Evolutionary conservation across 2,888 invertebrate genomes (phyloP), one percentile per base, ranked within the genome.

Genomic region (Nemotelus nigrinus): DNA sequence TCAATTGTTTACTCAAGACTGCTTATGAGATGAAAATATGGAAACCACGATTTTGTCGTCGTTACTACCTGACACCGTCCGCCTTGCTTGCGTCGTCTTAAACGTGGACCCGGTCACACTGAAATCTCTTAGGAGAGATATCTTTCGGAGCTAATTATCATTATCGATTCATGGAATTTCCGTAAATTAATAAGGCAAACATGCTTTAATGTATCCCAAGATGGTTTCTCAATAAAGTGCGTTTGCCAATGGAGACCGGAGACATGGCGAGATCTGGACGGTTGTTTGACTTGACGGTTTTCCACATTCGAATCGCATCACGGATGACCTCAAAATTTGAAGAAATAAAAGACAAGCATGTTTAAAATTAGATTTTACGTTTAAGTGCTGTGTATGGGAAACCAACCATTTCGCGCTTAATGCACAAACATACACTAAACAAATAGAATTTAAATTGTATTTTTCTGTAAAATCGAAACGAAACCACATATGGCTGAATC

Each of bases 131-230:
- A 41, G 50, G 74, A 74, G 74, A 74, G 74, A 74, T 74, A 63
- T 74, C 63, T 74, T 60, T 74, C 47, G 47, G 76, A 72, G 76
- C 76, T 79, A 79, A 79, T 79, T 79, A 79, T 78, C 79, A 79
- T 79, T 79, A 79, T 79, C 77, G 76, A 78, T 79, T 79, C 78
- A 72, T 76, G 78, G 79, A 79, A 79, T 79, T 79, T 79, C 64
- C 71, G 76, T 78, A 79, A 79, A 79, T 79, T 79, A 67, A 79
- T 63, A 74, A 79, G 76, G 79, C 74, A 79, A 79, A 79, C 78
- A 79, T 76, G 78, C 68, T 79, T 79, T 79, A 79, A 79, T 79
- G 79, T 79, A 78, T 79, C 78, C 78, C 78, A 78, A 78, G 76
- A 78, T 78, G 72, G 60, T 53, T 77, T 67, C 57, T 76, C 55